Evolutionary conservation across 2,797 vertebrate species (phyloP).

Genomic region (Rhynchonycteris naso): DNA sequence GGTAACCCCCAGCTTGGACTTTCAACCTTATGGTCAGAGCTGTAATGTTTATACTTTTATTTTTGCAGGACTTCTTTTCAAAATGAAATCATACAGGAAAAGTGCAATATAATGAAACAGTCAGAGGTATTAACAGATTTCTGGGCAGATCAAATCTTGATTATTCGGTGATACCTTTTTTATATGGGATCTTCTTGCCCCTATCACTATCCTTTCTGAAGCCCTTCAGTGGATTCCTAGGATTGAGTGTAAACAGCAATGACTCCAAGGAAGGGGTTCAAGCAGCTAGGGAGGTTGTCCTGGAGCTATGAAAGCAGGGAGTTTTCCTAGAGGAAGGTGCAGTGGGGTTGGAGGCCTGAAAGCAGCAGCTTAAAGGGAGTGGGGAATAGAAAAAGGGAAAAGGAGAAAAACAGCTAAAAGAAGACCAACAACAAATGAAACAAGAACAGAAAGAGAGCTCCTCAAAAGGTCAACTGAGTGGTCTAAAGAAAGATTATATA

Average conservation of each 20-base stretch:
- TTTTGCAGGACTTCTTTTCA: background rate
- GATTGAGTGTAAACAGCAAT: background rate
- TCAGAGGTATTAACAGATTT: background rate
- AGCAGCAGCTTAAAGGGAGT: background rate
- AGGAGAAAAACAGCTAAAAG: background rate
- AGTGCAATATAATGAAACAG: background rate
- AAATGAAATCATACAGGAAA: background rate
- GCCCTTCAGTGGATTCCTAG: background rate
- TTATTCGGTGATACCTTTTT: background rate
- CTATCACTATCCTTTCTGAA: background rate
- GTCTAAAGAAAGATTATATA: background rate
- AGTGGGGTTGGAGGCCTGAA: accelerated
- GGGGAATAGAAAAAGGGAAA: background rate
- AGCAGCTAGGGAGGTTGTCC: background rate
- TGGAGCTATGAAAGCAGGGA: background rate
- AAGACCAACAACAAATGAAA: background rate
- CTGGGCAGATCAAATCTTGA: background rate
- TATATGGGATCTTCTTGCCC: background rate
- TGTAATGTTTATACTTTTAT: background rate
- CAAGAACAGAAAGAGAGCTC: background rate
- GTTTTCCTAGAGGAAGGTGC: background rate
- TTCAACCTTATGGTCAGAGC: background rate
- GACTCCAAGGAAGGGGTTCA: background rate
- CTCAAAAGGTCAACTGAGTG: background rate
- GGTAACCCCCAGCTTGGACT: background rate